These are phyloP conservation scores for Sminthopsis crassicaudata DNA, from an alignment of 2,113 vertebrate genomes.

Conservation along the genomic window DNA sequence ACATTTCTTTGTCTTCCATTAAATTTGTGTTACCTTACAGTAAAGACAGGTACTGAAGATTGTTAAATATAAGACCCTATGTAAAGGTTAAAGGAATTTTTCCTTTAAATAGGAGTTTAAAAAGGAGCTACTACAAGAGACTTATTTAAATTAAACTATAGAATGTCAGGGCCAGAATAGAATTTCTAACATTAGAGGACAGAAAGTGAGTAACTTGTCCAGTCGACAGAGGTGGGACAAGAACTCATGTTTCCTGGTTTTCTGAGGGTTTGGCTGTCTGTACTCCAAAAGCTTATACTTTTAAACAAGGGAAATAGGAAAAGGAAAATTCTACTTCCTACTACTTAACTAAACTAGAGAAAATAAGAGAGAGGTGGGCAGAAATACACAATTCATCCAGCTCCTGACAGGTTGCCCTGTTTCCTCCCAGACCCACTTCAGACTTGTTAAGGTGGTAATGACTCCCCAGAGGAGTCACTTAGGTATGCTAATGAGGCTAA, in stretches of 20 bases:
- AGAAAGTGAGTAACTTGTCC: not conserved
- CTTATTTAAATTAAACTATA: not conserved
- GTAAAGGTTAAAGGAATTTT: not conserved
- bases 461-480: constrained; percentile 47
- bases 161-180: not conserved
- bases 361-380: not conserved
- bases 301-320: not conserved
- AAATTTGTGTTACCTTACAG: not conserved
- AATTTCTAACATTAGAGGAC: not conserved
- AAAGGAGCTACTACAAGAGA: not conserved
- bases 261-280: not conserved
- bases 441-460: constrained; percentile 53
- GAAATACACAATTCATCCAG: not conserved
- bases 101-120: not conserved
- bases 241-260: not conserved
- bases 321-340: not conserved
- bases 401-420: not conserved
- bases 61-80: not conserved
- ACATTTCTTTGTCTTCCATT: not conserved
- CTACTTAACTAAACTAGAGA: not conserved
- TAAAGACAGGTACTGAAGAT: no score
- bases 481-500: constrained; percentile 67
- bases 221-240: not conserved
- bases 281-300: not conserved
- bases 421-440: not conserved